Conservation (phyloP, 2,888 invertebrate genomes). For the Stomorhina lunata region DNA sequence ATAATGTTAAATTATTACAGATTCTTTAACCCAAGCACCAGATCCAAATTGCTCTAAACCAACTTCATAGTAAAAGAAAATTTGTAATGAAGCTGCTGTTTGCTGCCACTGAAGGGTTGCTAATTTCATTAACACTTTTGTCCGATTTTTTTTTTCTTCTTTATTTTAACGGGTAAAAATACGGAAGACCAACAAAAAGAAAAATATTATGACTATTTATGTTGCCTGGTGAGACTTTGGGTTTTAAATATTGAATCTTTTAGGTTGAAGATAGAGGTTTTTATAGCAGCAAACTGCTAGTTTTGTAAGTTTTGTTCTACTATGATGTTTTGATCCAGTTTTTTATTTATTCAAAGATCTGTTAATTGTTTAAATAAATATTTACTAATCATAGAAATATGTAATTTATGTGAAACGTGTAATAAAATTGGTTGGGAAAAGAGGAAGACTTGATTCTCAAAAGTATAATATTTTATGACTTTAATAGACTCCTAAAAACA, state of each 20-base stretch:
- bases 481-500: too few species aligned
- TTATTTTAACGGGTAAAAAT: slow-evolving; percentile 54
- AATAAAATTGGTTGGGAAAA: too few species aligned
- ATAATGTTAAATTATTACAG: slow-evolving; percentile 50
- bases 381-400: too few species aligned
- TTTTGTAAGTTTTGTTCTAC: slow-evolving; percentile 13
- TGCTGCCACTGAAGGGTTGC: slow-evolving; percentile 51
- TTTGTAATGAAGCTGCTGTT: neutral
- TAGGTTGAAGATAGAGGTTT: neutral
- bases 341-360: too few species aligned
- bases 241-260: neutral
- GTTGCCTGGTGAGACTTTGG: neutral
- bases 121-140: slow-evolving; percentile 65
- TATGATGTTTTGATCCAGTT: slow-evolving; percentile 53
- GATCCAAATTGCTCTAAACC: neutral
- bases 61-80: neutral
- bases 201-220: neutral
- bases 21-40: neutral
- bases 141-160: slow-evolving; percentile 47
- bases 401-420: too few species aligned
- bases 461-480: too few species aligned
- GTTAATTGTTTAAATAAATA: too few species aligned
- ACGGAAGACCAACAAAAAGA: slow-evolving; percentile 43
- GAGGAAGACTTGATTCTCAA: too few species aligned
- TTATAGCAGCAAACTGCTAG: slow-evolving; percentile 31